Percentiles rank a stretch among this genome's conserved stretches.
These are phyloP conservation scores for Eulemur rufifrons DNA, from an alignment of 2,113 vertebrate species.

Conservation along the genomic window DNA sequence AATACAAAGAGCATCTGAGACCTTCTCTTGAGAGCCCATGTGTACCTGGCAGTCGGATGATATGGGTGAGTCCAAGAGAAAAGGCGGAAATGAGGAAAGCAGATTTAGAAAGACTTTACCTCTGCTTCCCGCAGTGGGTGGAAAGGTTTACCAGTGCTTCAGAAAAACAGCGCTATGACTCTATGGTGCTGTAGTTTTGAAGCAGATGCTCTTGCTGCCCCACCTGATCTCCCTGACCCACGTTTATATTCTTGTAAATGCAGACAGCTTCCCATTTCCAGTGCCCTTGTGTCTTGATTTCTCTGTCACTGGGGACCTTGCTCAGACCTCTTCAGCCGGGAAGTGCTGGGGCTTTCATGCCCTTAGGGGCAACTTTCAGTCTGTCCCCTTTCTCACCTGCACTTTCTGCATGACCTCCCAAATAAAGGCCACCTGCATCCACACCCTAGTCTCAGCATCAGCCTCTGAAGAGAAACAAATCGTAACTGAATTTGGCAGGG, in stretches of 20 bases:
- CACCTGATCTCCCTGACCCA: not conserved
- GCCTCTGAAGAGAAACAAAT: not conserved
- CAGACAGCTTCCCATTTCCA: not conserved
- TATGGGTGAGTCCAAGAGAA: not conserved
- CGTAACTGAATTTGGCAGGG: not conserved
- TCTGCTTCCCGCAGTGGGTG: not conserved
- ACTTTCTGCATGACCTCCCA: not conserved
- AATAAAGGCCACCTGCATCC: not conserved
- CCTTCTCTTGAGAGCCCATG: rapidly evolving
- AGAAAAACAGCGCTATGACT: not conserved
- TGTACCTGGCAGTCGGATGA: not conserved
- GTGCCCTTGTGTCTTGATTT: not conserved
- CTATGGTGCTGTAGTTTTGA: not conserved
- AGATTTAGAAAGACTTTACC: not conserved
- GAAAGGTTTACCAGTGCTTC: not conserved
- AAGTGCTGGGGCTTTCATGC: not conserved
- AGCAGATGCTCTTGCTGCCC: not conserved
- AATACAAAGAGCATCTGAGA: not conserved
- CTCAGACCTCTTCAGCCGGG: not conserved
- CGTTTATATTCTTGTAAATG: not conserved
- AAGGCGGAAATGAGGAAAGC: not conserved
- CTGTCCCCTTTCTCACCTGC: not conserved
- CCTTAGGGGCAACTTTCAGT: not conserved
- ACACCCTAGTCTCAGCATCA: too few relatives aligned
- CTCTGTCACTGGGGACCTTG: not conserved